These are phyloP conservation scores for Eulemur mongoz DNA, from an alignment of 2,797 vertebrate species.

Conservation along the genomic window DNA sequence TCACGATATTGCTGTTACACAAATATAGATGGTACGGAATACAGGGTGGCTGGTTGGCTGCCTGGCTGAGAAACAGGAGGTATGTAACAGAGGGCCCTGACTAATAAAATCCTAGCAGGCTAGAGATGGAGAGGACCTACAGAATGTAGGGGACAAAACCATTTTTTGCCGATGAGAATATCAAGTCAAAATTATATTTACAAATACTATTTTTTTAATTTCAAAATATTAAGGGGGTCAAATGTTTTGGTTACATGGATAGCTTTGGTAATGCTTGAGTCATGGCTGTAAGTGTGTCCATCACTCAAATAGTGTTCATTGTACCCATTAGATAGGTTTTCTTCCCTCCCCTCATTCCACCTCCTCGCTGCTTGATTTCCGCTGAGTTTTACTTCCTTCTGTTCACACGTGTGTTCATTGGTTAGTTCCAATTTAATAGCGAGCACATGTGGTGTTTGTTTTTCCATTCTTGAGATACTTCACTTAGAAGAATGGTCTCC, in stretches of 20 bases:
- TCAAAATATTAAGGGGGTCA: background rate
- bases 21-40: background rate
- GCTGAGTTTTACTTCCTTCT: too few species aligned
- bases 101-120: background rate
- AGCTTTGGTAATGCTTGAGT: background rate
- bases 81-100: background rate
- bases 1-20: conserved; percentile 45
- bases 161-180: background rate
- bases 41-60: background rate
- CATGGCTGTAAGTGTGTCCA: background rate
- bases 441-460: background rate
- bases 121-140: background rate
- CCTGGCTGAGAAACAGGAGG: background rate
- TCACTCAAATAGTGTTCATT: background rate
- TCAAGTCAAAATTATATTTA: conserved; percentile 6
- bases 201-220: background rate
- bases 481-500: background rate
- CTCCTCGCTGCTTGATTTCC: background rate
- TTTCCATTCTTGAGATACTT: background rate
- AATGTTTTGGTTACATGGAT: background rate
- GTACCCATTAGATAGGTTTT: background rate
- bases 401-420: background rate
- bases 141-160: background rate
- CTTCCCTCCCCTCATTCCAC: accelerated
- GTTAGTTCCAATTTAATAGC: background rate